A percentile compares a stretch with the other conserved stretches of the same genome.
Conservation (phyloP, 2,113 vertebrate genomes). For the Poeciliopsis turrubarensis region DNA sequence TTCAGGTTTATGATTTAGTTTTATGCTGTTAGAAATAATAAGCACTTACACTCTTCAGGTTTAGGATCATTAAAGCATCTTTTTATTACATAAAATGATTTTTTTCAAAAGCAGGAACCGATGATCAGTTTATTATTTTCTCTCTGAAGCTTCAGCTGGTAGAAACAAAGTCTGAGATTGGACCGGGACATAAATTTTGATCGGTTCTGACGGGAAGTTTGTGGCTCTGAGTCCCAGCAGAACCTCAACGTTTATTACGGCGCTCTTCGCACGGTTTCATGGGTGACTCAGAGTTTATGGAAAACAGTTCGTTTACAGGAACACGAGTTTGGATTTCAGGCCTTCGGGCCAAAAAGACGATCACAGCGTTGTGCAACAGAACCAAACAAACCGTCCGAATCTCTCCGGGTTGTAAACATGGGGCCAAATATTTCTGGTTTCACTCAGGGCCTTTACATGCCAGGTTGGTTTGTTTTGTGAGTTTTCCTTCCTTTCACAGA, state of each 20-base stretch:
- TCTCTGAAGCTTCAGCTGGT: neutral
- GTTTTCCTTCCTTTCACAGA: too few species aligned
- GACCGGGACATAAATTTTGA: neutral
- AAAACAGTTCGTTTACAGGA: neutral
- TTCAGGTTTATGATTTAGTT: too few species aligned
- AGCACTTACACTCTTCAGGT: too few species aligned
- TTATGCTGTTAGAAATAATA: too few species aligned
- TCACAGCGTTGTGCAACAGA: neutral
- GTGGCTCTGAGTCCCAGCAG: neutral
- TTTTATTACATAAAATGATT: neutral
- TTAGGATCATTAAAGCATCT: neutral
- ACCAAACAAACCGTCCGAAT: neutral
- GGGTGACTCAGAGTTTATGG: neutral
- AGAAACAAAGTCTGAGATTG: neutral
- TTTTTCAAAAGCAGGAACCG: neutral
- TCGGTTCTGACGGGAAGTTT: neutral
- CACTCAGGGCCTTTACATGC: too few species aligned
- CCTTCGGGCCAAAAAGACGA: neutral
- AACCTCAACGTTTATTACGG: too few species aligned
- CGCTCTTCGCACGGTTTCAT: neutral
- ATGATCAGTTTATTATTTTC: neutral
- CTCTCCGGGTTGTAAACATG: neutral
- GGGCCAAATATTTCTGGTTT: neutral
- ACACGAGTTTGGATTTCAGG: neutral
- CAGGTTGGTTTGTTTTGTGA: too few species aligned